Evolutionary conservation across 2,888 invertebrate genomes (phyloP).

Genomic region (Chalcis sispes): DNA sequence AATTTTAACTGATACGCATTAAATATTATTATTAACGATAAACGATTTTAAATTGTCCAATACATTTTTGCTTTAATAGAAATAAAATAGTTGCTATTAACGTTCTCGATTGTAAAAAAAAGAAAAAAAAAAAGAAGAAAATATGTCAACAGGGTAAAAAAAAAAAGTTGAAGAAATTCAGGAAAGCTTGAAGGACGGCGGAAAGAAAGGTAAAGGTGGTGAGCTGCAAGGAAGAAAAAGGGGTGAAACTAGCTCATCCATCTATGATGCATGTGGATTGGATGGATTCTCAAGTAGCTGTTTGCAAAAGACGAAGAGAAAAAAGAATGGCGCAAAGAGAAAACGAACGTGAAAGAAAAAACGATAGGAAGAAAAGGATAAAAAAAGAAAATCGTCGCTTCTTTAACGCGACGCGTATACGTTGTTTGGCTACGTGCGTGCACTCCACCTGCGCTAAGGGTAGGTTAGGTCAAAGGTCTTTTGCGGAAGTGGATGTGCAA

Average conservation of each 20-base stretch:
- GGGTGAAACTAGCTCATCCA: background rate
- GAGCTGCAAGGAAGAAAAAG: background rate
- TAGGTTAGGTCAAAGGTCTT: background rate
- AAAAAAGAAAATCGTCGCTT: too few relatives aligned
- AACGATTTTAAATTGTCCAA: too few relatives aligned
- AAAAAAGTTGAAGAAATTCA: slow-evolving; percentile 9
- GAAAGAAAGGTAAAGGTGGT: background rate
- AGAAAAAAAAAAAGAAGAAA: background rate
- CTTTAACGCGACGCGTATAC: slow-evolving; percentile 6
- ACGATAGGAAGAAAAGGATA: too few relatives aligned
- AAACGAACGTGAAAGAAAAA: too few relatives aligned
- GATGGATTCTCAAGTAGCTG: slow-evolving; percentile 38
- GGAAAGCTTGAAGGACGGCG: slow-evolving; percentile 7
- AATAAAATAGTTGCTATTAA: background rate
- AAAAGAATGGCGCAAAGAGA: background rate
- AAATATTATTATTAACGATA: too few relatives aligned
- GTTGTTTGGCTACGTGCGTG: background rate
- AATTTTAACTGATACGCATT: too few relatives aligned
- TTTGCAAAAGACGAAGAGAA: slow-evolving; percentile 1
- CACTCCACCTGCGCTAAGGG: too few relatives aligned
- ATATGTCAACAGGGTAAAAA: background rate
- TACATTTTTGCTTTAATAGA: too few relatives aligned
- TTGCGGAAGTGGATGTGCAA: too few relatives aligned
- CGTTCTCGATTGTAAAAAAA: background rate
- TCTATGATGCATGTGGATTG: slow-evolving; percentile 21